Conservation (phyloP, 2,113 vertebrate genomes). For the Pomatorhinus ruficollis region DNA sequence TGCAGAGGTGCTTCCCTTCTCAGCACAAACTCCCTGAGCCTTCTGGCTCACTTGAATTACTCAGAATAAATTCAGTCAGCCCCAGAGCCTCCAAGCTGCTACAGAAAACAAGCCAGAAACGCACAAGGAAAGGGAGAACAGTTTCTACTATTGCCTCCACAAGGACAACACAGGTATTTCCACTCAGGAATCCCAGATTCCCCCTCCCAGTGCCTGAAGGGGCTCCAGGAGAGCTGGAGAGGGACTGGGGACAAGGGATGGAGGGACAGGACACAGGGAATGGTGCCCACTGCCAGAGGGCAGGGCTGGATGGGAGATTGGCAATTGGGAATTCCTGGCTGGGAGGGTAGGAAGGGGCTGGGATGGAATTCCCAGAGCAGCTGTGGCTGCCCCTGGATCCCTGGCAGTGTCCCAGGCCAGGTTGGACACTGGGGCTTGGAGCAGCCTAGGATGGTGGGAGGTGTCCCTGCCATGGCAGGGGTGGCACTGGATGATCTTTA, state of each 20-base stretch:
- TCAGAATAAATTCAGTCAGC: not conserved
- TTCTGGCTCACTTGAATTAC: not conserved
- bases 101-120: not conserved
- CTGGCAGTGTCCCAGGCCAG: not conserved
- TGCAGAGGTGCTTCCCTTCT: not conserved
- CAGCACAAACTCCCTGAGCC: not conserved
- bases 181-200: not conserved
- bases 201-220: accelerated
- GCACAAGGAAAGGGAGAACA: not conserved
- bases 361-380: not conserved
- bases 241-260: not conserved
- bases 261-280: not conserved
- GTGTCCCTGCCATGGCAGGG: not conserved
- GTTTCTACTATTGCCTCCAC: not conserved
- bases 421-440: not conserved
- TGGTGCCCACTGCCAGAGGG: not conserved
- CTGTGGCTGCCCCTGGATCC: not conserved
- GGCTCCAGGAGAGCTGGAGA: not conserved
- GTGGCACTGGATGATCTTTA: accelerated
- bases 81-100: not conserved
- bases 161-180: not conserved
- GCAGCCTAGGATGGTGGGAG: not conserved
- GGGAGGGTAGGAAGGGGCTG: not conserved
- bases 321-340: not conserved
- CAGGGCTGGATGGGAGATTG: not conserved